Conservation (phyloP, 2,888 invertebrate species). For the Neoitamus cyanurus region DNA sequence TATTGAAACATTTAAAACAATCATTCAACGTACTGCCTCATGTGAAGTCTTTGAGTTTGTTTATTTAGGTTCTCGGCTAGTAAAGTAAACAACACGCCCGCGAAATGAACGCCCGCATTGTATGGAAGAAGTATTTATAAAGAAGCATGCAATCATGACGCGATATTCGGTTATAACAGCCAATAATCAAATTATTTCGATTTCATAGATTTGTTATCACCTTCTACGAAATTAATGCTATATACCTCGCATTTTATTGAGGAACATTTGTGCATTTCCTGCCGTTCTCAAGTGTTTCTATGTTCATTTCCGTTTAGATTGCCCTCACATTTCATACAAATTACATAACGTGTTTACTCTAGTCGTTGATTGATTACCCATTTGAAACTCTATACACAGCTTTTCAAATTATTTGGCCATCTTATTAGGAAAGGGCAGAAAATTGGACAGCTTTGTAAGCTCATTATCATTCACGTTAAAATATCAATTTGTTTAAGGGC, state of each 20-base stretch:
- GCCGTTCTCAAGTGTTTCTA: background rate
- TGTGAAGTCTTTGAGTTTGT: slow-evolving; percentile 4
- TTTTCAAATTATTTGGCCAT: background rate
- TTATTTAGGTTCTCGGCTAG: slow-evolving; percentile 9
- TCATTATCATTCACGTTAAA: background rate
- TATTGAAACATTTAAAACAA: slow-evolving; percentile 31
- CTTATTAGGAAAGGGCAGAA: background rate
- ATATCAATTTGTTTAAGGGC: background rate
- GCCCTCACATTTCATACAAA: background rate
- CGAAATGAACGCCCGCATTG: slow-evolving; percentile 12
- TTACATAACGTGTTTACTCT: background rate
- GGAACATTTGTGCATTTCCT: background rate
- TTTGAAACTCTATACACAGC: background rate
- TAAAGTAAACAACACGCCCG: slow-evolving; percentile 17
- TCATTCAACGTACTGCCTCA: slow-evolving; percentile 10
- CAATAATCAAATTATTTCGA: background rate
- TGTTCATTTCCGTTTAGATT: background rate
- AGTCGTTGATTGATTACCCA: background rate
- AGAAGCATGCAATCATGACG: background rate
- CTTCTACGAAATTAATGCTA: background rate
- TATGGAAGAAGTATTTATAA: background rate
- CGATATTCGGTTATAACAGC: background rate
- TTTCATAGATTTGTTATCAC: background rate
- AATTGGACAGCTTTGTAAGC: background rate
- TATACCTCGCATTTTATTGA: background rate